phyloP scores from a whole-genome alignment of 1,140 invertebrate species.

The Notospermus geniculatus region DNA sequence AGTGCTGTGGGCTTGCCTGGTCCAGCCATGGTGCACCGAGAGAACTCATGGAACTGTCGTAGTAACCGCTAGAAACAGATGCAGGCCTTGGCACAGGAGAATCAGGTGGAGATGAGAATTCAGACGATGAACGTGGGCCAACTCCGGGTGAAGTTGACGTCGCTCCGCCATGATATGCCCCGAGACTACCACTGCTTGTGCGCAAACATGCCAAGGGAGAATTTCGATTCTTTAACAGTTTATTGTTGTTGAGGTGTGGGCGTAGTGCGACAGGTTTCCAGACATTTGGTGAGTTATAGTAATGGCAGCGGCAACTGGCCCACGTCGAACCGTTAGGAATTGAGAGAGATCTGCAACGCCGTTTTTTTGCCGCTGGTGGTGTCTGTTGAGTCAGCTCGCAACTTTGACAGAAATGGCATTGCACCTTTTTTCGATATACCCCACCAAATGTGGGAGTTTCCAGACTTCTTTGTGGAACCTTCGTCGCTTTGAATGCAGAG shows the following conservation, averaged over 20 bases:
- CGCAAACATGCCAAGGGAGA: conserved; percentile 5
- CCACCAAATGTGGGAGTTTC: conserved; percentile 4
- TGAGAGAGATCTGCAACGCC: conserved; percentile 11
- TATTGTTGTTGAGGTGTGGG: conserved; percentile 13
- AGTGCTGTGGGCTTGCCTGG: neutral
- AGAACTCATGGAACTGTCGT: conserved; percentile 9
- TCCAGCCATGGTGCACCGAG: conserved; percentile 11
- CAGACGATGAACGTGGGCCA: neutral
- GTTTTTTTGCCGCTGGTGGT: conserved; percentile 6
- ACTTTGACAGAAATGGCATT: neutral
- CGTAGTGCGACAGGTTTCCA: conserved; percentile 7
- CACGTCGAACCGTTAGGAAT: conserved; percentile 5
- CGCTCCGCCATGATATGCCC: neutral
- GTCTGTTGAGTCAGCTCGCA: neutral
- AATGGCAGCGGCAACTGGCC: neutral
- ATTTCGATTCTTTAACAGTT: conserved; percentile 8
- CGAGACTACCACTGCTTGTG: too few relatives aligned
- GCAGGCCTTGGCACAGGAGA: conserved; percentile 14
- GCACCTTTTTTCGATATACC: conserved; percentile 2
- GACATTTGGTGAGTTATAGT: neutral
- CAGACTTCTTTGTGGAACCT: conserved; percentile 2
- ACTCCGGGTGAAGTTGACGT: neutral
- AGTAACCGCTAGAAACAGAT: conserved; percentile 12
- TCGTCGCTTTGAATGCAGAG: conserved; percentile 1
- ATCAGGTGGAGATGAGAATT: conserved; percentile 9